phyloP scores from a whole-genome alignment of 2,888 invertebrate species.

The Plagodis pulveraria region DNA sequence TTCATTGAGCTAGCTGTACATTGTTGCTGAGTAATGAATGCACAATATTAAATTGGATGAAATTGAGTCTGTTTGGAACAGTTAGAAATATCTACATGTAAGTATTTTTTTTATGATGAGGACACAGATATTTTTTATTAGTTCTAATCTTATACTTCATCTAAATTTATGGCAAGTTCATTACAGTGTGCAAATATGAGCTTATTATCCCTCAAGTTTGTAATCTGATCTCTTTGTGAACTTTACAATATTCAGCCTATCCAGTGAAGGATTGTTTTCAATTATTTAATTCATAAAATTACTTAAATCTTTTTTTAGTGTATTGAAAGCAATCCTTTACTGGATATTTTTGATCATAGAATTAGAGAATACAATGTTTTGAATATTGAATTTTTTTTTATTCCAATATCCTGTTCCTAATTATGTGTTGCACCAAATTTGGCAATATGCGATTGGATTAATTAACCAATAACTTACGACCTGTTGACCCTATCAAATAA shows the following conservation, averaged over 20 bases:
- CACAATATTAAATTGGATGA: slow-evolving; percentile 5
- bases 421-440: too few species aligned
- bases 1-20: slow-evolving; percentile 68
- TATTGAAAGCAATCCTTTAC: slow-evolving; percentile 65
- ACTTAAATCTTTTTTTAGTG: slow-evolving; percentile 11
- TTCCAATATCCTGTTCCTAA: too few species aligned
- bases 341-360: slow-evolving; percentile 71
- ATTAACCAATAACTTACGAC: too few species aligned
- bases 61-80: not conserved
- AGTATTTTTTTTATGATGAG: too few species aligned
- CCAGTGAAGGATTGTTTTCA: slow-evolving; percentile 67
- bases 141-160: not conserved
- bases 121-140: not conserved
- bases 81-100: not conserved
- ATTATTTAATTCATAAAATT: slow-evolving; percentile 23
- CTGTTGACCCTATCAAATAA: too few species aligned
- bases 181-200: slow-evolving; percentile 44
- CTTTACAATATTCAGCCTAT: slow-evolving; percentile 68
- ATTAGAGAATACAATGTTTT: slow-evolving; percentile 78
- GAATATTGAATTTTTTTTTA: slow-evolving; percentile 56
- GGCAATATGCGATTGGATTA: too few species aligned
- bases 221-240: slow-evolving; percentile 79
- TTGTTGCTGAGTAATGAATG: slow-evolving; percentile 34
- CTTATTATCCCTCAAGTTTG: slow-evolving; percentile 68
- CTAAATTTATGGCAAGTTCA: not conserved